phyloP scores from a whole-genome alignment of 2,797 vertebrate genomes.

The Darevskia mixta region DNA sequence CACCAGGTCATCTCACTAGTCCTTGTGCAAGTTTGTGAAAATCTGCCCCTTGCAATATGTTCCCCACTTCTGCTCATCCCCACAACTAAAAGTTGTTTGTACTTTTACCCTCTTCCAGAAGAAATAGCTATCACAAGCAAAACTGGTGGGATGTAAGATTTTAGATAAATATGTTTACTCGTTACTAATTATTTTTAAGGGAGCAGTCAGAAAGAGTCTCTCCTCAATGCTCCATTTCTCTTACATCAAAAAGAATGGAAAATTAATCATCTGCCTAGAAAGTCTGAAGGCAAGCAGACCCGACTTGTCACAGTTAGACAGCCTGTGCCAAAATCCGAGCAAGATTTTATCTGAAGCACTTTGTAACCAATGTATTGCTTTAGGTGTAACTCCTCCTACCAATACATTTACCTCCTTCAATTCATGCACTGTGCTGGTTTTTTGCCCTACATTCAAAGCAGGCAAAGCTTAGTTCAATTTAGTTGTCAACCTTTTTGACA shows the following conservation, averaged over 20 bases:
- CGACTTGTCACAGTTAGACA: background rate
- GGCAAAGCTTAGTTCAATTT: background rate
- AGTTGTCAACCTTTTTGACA: background rate
- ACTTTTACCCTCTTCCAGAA: background rate
- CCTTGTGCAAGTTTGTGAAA: background rate
- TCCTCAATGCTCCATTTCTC: background rate
- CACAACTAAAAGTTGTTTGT: background rate
- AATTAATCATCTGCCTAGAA: background rate
- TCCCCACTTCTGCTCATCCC: background rate
- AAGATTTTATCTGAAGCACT: background rate
- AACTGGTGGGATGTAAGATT: background rate
- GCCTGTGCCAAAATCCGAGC: background rate
- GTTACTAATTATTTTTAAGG: background rate
- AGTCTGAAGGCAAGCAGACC: background rate
- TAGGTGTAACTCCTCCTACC: background rate
- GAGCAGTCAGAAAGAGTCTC: background rate
- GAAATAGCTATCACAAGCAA: background rate
- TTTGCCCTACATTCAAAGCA: background rate
- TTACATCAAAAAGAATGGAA: background rate
- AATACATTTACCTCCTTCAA: background rate
- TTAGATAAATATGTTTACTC: background rate
- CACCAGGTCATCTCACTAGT: background rate
- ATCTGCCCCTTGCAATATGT: background rate
- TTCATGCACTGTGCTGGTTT: background rate
- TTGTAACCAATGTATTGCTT: background rate